phyloP scores from a whole-genome alignment of 2,113 vertebrate genomes.

The Psittacus erithacus region DNA sequence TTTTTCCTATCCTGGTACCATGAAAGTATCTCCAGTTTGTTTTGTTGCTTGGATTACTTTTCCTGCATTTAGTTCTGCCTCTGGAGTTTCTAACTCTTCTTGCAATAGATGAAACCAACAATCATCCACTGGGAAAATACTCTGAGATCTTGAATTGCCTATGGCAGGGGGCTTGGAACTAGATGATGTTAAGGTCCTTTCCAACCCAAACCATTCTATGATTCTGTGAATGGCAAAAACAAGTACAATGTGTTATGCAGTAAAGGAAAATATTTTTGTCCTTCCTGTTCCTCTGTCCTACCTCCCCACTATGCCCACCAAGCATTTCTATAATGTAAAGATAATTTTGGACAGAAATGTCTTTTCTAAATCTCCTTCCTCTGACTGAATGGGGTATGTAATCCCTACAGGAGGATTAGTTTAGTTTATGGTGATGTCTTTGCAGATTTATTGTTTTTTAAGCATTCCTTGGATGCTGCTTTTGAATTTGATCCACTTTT shows the following conservation, averaged over 20 bases:
- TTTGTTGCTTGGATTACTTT: neutral
- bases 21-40: neutral
- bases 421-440: neutral
- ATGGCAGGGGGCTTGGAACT: neutral
- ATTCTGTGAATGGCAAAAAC: neutral
- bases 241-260: neutral
- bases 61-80: neutral
- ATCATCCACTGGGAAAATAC: neutral
- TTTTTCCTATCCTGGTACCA: neutral
- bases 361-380: neutral
- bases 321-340: neutral
- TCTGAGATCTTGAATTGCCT: neutral
- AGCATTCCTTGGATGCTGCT: neutral
- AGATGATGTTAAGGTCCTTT: neutral
- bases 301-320: neutral
- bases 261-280: neutral
- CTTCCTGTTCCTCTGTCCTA: neutral
- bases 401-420: neutral
- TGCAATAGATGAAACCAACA: neutral
- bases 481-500: neutral
- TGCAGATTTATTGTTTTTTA: constrained; percentile 2
- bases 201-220: neutral
- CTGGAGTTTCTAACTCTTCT: neutral
- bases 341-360: neutral
- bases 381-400: neutral